Base-by-base conservation (phyloP, 2,797 vertebrate species). In the Lithobates sylvaticus region DNA sequence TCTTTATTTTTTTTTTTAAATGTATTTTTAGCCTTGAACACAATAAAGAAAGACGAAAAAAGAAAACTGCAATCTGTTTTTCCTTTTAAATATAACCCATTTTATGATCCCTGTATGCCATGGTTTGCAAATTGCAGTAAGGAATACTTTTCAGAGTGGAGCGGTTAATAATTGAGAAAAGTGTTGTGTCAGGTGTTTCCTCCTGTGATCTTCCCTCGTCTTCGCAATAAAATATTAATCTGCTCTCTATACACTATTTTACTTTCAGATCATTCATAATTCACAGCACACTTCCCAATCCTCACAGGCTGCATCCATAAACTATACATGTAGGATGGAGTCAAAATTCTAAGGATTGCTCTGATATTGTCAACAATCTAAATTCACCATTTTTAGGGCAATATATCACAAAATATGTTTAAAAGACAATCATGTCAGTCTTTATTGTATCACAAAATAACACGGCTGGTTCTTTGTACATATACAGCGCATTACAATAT, bases 221-320 rank as follows among this genome's bases (percentile, higher is more conserved):
- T 88, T 78, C 73, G 13, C 90, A 74, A 95, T 96, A 89, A 90
- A 97, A 95, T 95, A 97, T 97, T 97, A 90, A 96, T 94, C 79
- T 61, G 81, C 86, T 86, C 5, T 87, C 90, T 89, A 77, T 88
- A 82, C 91, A 93, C 92, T 92, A 92, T 93, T 94, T 92, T 91
- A 92, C 93, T 95, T 95, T 95, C 92, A 91, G 93, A 90, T 89
- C 87, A 89, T 96, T 85, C 84, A 94, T 94, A 93, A 95, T 96
- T 95, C 90, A 95, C 26, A 7, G 27, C 77, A 3, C 23, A 7
- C 58, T 65, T 32, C 44, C 21, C 65, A 39, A 1, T 32, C 78
- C 21, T 65, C 61, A 65, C 61, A 9, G n/a, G 61, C 23, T 23
- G 0, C n/a, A 26, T 65, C 23, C n/a, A 65, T 23, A 23, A 65